Evolutionary conservation across 2,113 vertebrate genomes (phyloP), one percentile per base, ranked within the genome.

Genomic region (Dipodomys merriami): DNA sequence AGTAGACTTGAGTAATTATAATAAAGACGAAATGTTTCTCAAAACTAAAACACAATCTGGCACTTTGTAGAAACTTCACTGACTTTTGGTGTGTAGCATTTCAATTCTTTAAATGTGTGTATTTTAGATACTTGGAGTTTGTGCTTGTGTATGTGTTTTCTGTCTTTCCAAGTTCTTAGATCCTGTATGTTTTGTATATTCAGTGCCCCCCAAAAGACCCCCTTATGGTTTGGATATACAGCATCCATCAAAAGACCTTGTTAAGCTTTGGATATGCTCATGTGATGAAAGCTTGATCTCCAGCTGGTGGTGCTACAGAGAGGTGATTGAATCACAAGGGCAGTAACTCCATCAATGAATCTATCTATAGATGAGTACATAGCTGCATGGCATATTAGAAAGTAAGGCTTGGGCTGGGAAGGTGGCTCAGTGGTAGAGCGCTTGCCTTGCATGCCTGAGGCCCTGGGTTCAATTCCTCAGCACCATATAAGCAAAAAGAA

Each of bases 121-220:
- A 27, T 65, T 87, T 93, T 82, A 79, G 82, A 83, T 88, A 88
- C 30, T 83, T 22, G 68, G 71, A 87, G 9, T 53, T 29, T 83
- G 16, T 60, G 15, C 83, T 3, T 78, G 11, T 44, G 2, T 72
- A n/a, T 30, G 19, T 39, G 1, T 44, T 44, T 25, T 46, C 49
- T 71, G 13, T 91, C 9, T 88, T 95, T 39, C 53, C 64, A 90
- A 93, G 88, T 67, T 88, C 86, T 83, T 39, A 71, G 49, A 49
- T 49, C 49, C 49, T 49, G 9, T 49, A 49, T 49, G 49, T 12
- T 49, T 49, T 49, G 49, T 9, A 49, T 49, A 49, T 49, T 49
- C 49, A 62, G 60, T 62, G 60, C 20, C 60, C 60, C 20, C 16
- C 60, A 62, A 62, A 62, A 90, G 27, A 76, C n/a, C 39, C 25